Conservation (phyloP, 2,888 invertebrate genomes). For the Drosophila nr. perissopoda region DNA sequence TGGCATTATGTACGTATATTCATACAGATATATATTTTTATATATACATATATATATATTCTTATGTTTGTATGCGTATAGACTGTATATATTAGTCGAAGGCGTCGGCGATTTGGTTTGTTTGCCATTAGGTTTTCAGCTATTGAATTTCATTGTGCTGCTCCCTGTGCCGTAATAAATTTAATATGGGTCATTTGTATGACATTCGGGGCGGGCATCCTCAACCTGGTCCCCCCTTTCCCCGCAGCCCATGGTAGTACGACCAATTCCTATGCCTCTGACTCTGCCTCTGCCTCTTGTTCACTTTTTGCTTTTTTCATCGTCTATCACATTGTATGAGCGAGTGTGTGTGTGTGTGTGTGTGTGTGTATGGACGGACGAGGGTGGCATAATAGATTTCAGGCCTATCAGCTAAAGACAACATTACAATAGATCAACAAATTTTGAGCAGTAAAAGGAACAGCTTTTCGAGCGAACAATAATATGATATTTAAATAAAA, state of each 20-base stretch:
- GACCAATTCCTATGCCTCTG: background rate
- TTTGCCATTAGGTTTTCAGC: slow-evolving; percentile 73
- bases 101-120: slow-evolving; percentile 76
- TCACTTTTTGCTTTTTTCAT: slow-evolving; percentile 25
- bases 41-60: slow-evolving; percentile 19
- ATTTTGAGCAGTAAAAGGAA: background rate
- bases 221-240: slow-evolving; percentile 1
- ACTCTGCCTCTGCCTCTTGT: background rate
- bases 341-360: slow-evolving; percentile 29
- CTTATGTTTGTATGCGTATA: background rate
- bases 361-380: slow-evolving; percentile 35
- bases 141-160: slow-evolving; percentile 79
- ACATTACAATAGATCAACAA: slow-evolving; percentile 10
- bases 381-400: slow-evolving; percentile 33
- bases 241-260: background rate
- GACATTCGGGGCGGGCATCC: slow-evolving; percentile 65
- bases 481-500: background rate
- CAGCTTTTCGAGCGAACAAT: background rate
- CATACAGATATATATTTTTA: slow-evolving; percentile 4
- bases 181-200: slow-evolving; percentile 82
- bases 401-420: background rate
- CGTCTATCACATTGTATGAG: slow-evolving; percentile 18
- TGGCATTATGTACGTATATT: slow-evolving; percentile 35
- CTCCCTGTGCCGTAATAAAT: slow-evolving; percentile 75
- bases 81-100: slow-evolving; percentile 35